Conservation (phyloP, 2,797 vertebrate genomes). For the Morus bassanus region DNA sequence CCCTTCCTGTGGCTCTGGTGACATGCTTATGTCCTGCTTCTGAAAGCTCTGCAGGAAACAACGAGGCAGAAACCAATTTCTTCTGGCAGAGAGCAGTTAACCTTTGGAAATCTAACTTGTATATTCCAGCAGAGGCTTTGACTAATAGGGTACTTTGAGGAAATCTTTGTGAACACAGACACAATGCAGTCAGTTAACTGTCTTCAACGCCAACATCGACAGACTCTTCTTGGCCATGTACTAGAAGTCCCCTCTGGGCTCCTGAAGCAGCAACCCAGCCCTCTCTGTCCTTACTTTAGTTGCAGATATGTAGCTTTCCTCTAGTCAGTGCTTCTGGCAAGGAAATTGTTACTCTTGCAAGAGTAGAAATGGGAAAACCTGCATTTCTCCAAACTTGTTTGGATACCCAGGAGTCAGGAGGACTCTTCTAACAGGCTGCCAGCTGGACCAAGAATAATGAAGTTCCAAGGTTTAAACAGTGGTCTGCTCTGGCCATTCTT, state of each 20-base stretch:
- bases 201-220: neutral
- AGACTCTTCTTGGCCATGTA: neutral
- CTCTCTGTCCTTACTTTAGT: neutral
- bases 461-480: constrained; percentile 29
- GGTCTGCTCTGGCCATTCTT: constrained; percentile 11
- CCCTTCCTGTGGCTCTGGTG: neutral
- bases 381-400: constrained; percentile 12
- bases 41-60: neutral
- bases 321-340: constrained; percentile 9
- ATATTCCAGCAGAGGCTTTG: neutral
- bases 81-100: neutral
- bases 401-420: neutral
- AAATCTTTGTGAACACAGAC: neutral
- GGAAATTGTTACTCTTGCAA: neutral
- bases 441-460: constrained; percentile 46
- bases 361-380: constrained; percentile 40
- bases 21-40: neutral
- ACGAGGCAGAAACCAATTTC: neutral
- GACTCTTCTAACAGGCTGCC: constrained; percentile 4
- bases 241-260: neutral
- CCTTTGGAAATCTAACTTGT: neutral
- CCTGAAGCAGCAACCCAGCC: neutral
- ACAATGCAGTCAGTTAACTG: neutral
- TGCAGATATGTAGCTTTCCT: neutral
- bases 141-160: neutral